phyloP scores from a whole-genome alignment of 2,113 vertebrate genomes.

The Hyperoodon ampullatus region DNA sequence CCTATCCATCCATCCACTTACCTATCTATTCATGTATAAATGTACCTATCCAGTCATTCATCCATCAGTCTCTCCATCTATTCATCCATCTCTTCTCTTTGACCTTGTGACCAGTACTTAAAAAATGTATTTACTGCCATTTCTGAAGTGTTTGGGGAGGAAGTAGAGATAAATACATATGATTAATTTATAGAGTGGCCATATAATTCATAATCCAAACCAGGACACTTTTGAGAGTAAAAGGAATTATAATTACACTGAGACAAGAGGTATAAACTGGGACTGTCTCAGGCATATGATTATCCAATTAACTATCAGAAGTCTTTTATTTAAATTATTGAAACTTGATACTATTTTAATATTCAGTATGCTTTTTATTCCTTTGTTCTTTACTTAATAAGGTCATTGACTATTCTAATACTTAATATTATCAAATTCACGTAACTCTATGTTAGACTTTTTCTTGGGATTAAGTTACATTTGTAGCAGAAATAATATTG shows the following conservation, averaged over 20 bases:
- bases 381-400: slow-evolving; percentile 13
- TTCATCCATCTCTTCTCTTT: background rate
- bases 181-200: background rate
- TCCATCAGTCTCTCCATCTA: background rate
- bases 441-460: background rate
- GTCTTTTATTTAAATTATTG: slow-evolving; percentile 16
- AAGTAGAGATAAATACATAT: background rate
- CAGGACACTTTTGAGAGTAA: background rate
- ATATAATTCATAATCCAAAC: slow-evolving; percentile 19
- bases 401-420: background rate
- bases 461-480: background rate
- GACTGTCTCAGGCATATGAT: background rate
- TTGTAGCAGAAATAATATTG: background rate
- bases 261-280: background rate
- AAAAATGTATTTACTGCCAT: background rate
- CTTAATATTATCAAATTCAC: background rate
- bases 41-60: background rate
- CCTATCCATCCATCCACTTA: background rate
- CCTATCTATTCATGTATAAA: background rate
- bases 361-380: background rate
- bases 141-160: background rate
- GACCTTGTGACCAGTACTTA: background rate
- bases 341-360: background rate
- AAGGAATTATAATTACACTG: background rate
- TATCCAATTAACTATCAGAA: background rate